A percentile compares a stretch with the other conserved stretches of the same genome.
Conservation (phyloP, 1,140 invertebrate species). For the Pentalonia nigronervosa region DNA sequence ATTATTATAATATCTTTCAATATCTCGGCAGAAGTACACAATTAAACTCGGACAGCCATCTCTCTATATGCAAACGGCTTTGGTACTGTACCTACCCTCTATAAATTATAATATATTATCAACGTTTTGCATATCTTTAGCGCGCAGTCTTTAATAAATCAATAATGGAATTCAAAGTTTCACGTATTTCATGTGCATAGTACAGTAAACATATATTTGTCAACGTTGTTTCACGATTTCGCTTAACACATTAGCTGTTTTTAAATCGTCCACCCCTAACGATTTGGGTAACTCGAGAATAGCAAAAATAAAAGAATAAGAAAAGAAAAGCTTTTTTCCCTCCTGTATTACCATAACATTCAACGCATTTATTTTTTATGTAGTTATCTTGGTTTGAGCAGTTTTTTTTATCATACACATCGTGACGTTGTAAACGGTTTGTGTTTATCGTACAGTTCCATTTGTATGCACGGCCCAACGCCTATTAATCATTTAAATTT, state of each 20-base stretch:
- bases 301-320: neutral
- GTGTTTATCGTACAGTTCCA: slow-evolving; percentile 27
- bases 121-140: neutral
- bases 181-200: neutral
- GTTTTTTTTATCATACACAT: slow-evolving; percentile 35
- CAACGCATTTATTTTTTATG: slow-evolving; percentile 8
- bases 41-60: neutral
- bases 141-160: neutral
- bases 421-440: slow-evolving; percentile 35
- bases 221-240: neutral
- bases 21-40: neutral
- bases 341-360: neutral
- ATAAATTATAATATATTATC: neutral
- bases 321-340: neutral
- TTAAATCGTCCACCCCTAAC: neutral
- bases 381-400: neutral
- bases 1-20: slow-evolving; percentile 2
- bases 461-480: slow-evolving; percentile 14
- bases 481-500: slow-evolving; percentile 53
- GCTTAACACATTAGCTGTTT: neutral
- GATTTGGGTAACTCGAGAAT: neutral
- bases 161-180: neutral
- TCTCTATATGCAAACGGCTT: neutral
- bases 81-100: neutral
- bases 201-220: neutral